Conservation (phyloP, 2,888 invertebrate genomes). For the Choristoneura rosaceana region DNA sequence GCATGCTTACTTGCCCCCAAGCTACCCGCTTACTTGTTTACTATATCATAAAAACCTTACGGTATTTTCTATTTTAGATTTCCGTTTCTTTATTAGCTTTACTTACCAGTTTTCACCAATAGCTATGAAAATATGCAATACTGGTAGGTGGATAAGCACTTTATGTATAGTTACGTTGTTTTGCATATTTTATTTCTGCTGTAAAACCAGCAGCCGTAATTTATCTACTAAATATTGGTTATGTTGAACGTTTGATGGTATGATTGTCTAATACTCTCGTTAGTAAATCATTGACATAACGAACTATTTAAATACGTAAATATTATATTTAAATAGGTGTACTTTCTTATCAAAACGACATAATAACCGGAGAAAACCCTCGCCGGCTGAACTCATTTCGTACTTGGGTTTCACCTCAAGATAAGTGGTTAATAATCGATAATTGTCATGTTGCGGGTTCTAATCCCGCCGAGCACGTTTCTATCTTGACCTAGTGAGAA, state of each 20-base stretch:
- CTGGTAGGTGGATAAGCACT: too few relatives aligned
- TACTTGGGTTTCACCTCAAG: conserved; percentile 65
- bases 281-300: neutral
- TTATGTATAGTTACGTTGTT: too few relatives aligned
- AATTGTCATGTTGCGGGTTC: conserved; percentile 70
- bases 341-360: conserved; percentile 21
- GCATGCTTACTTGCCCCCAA: too few relatives aligned
- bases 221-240: too few relatives aligned
- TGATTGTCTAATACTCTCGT: neutral
- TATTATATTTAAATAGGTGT: neutral
- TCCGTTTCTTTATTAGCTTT: too few relatives aligned
- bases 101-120: too few relatives aligned
- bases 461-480: conserved; percentile 66
- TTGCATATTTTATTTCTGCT: too few relatives aligned
- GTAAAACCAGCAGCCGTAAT: too few relatives aligned
- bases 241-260: neutral
- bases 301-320: neutral
- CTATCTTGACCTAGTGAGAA: conserved; percentile 70
- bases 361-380: conserved; percentile 36
- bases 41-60: too few relatives aligned
- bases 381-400: conserved; percentile 49
- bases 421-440: conserved; percentile 73
- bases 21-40: too few relatives aligned
- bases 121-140: too few relatives aligned
- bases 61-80: too few relatives aligned